Evolutionary conservation across 2,797 vertebrate species (phyloP), one percentile per base, ranked within the genome.

Genomic region (Serranus cabrilla): DNA sequence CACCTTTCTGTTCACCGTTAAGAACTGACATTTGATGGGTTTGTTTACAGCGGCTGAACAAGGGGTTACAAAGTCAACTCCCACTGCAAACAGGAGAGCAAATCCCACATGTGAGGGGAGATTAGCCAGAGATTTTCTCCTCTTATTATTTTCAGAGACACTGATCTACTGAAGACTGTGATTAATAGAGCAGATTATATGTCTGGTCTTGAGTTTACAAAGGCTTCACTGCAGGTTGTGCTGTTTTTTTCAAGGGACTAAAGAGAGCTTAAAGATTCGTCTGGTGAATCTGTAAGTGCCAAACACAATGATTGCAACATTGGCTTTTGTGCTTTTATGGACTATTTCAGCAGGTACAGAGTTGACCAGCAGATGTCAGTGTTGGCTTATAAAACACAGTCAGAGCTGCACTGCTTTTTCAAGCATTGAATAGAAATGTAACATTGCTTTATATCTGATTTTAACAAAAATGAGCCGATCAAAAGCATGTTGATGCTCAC

Each of bases 311-410:
- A 45, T 2, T 20, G 8, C 20, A 20, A 12, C 16, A 27, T 12
- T 40, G 23, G 5, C 6, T 10, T 63, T 31, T 31, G 6, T 31
- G 27, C 2, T 11, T 60, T 40, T 11, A 3, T 37, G n/a, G 49
- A 56, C 4, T 21, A 56, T 23, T 49, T 60, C 43, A 51, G 71
- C 43, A 85, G 57, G 23, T 58, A 18, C 37, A 69, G 3, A 39
- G 0, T 2, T 57, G 40, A 70, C 84, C 91, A 92, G 79, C 75
- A 92, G 91, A 84, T 86, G 92, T 80, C 90, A 20, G 46, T 76
- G 51, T 86, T 81, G 57, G 43, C 31, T 58, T 54, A 68, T 17
- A 78, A 69, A 85, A 78, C 6, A 64, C 17, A 65, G 2, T 17
- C 14, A 21, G 2, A 21, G 18, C 11, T 18, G 17, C 13, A 20